A percentile compares a stretch with the other conserved stretches of the same genome.
phyloP scores from a whole-genome alignment of 1,140 invertebrate genomes.

The Hyphantria cunea region DNA sequence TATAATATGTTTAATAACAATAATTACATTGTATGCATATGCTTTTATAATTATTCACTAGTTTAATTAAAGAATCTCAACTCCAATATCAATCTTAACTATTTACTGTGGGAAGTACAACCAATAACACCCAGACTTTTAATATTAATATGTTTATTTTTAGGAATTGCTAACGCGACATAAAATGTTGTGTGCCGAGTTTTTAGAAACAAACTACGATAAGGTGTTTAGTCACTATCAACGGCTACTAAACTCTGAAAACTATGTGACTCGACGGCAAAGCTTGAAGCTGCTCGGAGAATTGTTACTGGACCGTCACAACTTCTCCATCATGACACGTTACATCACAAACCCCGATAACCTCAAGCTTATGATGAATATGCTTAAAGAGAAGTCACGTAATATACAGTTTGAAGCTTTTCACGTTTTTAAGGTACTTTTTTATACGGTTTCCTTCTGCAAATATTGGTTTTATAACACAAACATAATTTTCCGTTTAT shows the following conservation, averaged over 20 bases:
- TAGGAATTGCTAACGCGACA: constrained; percentile 99
- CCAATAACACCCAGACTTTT: too few relatives aligned
- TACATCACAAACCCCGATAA: constrained; percentile 99
- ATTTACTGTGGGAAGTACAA: too few relatives aligned
- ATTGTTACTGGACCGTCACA: constrained; percentile 98
- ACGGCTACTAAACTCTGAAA: constrained; percentile 98
- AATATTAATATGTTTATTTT: background rate
- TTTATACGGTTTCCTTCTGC: too few relatives aligned
- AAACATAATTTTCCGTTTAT: constrained; percentile 12
- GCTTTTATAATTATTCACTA: too few relatives aligned
- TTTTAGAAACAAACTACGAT: constrained; percentile 99
- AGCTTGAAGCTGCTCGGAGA: constrained; percentile 98
- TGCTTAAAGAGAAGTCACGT: constrained; percentile 99
- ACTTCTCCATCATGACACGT: constrained; percentile 99
- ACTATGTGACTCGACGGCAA: constrained; percentile 98
- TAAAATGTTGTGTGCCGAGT: constrained; percentile 98
- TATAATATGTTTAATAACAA: too few relatives aligned
- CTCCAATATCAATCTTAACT: too few relatives aligned
- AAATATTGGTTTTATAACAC: too few relatives aligned
- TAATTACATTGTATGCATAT: too few relatives aligned
- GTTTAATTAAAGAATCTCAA: too few relatives aligned
- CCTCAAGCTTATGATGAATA: constrained; percentile 99
- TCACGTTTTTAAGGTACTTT: constrained; percentile 98
- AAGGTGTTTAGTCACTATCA: constrained; percentile 99
- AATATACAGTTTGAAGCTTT: constrained; percentile 99